Base-by-base conservation (phyloP, 2,888 invertebrate genomes). In the Caradrina kadenii region DNA sequence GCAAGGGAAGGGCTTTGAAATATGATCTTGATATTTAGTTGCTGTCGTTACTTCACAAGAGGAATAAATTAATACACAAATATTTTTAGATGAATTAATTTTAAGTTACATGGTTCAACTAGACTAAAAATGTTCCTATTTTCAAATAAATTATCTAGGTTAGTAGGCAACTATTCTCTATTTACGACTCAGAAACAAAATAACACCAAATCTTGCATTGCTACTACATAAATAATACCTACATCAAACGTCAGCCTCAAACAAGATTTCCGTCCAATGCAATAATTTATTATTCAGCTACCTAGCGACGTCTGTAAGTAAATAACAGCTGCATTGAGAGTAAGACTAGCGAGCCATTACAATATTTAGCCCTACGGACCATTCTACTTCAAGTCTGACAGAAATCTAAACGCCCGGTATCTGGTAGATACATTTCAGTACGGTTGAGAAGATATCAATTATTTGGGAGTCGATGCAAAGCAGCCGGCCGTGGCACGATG, bases 391-490 rank as follows among this genome's bases (percentile, higher is more conserved):
- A 76, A 72, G 63, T 75, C 77, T 69, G 72, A 59, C 70, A 75
- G 69, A 73, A 55, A 78, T 68, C 70, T 67, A 72, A 68, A 49
- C 66, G 69, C 52, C 74, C 63, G 74, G 72, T 73, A 83, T 79
- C 82, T 78, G 64, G 58, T 76, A 76, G 70, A 77, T 78, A 84
- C 81, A 85, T 87, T 87, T 87, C 85, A 66, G 75, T 84, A 73
- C 85, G 82, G 79, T 83, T 82, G 85, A 87, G 87, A 86, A 85
- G 86, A 86, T 88, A 90, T 91, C 88, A 90, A 90, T 91, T 91
- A 91, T 91, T 90, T 88, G 83, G 80, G 64, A 84, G 79, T 84
- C 85, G 76, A 83, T 82, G 82, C 82, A 79, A 80, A 73, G 82
- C 83, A 86, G 82, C 76, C 85, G 77, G 69, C 78, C 81, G 68